Evolutionary conservation across 2,797 vertebrate species (phyloP).

Genomic region (Rhodeus uyekii): DNA sequence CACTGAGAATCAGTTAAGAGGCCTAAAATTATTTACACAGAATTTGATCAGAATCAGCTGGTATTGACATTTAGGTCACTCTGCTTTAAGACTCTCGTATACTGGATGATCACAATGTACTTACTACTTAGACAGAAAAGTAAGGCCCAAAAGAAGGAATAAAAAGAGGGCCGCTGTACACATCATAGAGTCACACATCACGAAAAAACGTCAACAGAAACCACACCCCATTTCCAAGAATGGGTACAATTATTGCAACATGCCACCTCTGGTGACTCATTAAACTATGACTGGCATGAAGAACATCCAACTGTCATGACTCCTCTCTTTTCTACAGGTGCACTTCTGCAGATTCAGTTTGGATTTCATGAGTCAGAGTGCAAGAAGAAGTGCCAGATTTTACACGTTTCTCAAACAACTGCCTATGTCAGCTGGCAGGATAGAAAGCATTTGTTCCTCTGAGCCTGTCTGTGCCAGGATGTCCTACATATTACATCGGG

Average conservation of each 20-base stretch:
- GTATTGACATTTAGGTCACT: neutral
- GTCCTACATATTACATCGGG: neutral
- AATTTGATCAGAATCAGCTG: neutral
- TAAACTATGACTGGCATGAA: neutral
- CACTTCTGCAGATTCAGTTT: constrained; percentile 1
- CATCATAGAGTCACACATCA: neutral
- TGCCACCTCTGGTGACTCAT: constrained; percentile 5
- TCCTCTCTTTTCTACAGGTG: constrained; percentile 3
- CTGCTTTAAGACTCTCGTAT: neutral
- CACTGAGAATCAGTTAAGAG: neutral
- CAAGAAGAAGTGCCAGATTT: neutral
- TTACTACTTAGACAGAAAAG: neutral
- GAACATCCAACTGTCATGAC: neutral
- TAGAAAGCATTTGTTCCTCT: neutral
- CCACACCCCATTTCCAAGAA: neutral
- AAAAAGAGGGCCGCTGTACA: neutral
- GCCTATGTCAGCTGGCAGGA: constrained; percentile 1
- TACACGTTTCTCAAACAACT: neutral
- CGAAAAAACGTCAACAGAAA: neutral
- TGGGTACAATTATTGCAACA: neutral
- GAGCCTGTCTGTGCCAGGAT: neutral
- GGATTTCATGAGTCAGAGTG: neutral
- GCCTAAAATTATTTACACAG: neutral
- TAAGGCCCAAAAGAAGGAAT: neutral
- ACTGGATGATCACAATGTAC: neutral